These are phyloP conservation scores for Oophaga pumilio DNA, from an alignment of 2,113 vertebrate species.

Conservation along the genomic window DNA sequence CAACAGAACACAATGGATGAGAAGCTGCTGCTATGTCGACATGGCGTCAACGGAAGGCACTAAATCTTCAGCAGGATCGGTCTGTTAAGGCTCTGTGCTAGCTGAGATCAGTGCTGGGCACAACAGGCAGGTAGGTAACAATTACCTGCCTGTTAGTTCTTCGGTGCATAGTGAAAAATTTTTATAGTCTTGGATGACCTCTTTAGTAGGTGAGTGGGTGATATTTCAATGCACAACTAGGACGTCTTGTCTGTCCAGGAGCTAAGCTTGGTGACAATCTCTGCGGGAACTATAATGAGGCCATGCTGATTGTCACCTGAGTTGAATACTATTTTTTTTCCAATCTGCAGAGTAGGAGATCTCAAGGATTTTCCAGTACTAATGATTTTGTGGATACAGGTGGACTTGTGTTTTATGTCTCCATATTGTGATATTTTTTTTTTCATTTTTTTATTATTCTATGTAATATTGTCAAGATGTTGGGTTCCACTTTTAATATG, in stretches of 20 bases:
- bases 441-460: slow-evolving; percentile 63
- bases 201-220: neutral
- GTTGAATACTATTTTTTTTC: neutral
- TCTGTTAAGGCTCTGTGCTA: too few species aligned
- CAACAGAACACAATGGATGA: too few species aligned
- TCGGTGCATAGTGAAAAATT: neutral
- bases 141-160: too few species aligned
- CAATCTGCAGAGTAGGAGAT: neutral
- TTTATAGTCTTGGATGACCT: too few species aligned
- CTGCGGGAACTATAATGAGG: neutral
- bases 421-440: neutral
- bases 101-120: too few species aligned
- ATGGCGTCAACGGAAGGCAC: too few species aligned
- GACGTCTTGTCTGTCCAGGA: neutral
- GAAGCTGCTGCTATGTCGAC: too few species aligned
- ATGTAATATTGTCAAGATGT: slow-evolving; percentile 68
- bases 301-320: neutral
- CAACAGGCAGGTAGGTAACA: too few species aligned
- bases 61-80: too few species aligned
- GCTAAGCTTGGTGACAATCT: neutral
- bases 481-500: slow-evolving; percentile 70
- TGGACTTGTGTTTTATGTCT: neutral
- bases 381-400: neutral
- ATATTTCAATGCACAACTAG: neutral
- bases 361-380: neutral